phyloP scores from a whole-genome alignment of 2,113 vertebrate species.

The Bufo gargarizans region DNA sequence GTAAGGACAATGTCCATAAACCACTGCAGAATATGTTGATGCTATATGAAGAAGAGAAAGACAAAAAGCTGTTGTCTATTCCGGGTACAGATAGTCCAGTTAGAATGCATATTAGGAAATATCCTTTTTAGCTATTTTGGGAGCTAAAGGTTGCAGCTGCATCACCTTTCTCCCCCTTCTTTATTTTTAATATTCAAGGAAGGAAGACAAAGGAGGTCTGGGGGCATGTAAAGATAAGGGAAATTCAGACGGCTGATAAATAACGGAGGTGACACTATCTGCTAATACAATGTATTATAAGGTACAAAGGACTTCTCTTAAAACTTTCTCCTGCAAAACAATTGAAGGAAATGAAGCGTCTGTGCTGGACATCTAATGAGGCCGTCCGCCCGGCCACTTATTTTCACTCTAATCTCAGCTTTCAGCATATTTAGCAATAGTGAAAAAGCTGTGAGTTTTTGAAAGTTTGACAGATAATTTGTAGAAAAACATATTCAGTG shows the following conservation, averaged over 20 bases:
- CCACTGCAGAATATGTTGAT: too few relatives aligned
- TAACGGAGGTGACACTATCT: neutral
- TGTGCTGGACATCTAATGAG: neutral
- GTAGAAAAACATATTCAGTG: slow-evolving; percentile 6
- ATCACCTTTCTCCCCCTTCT: too few relatives aligned
- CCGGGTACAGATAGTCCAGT: too few relatives aligned
- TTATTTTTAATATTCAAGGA: too few relatives aligned
- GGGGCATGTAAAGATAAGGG: neutral
- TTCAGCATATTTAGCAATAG: slow-evolving; percentile 3
- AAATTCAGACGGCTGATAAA: neutral
- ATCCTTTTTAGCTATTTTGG: too few relatives aligned
- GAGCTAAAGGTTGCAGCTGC: too few relatives aligned
- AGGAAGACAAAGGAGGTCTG: too few relatives aligned
- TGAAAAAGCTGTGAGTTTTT: neutral
- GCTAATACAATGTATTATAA: neutral
- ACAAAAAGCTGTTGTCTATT: too few relatives aligned
- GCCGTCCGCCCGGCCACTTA: neutral
- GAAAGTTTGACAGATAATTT: slow-evolving; percentile 1
- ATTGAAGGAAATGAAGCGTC: neutral
- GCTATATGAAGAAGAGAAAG: too few relatives aligned
- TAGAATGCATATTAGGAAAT: too few relatives aligned
- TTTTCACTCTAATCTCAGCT: neutral
- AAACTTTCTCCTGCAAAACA: neutral
- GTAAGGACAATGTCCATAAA: too few relatives aligned
- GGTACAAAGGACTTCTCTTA: neutral